Conservation (phyloP, 2,888 invertebrate species). For the Scaptomyza polygonia region DNA sequence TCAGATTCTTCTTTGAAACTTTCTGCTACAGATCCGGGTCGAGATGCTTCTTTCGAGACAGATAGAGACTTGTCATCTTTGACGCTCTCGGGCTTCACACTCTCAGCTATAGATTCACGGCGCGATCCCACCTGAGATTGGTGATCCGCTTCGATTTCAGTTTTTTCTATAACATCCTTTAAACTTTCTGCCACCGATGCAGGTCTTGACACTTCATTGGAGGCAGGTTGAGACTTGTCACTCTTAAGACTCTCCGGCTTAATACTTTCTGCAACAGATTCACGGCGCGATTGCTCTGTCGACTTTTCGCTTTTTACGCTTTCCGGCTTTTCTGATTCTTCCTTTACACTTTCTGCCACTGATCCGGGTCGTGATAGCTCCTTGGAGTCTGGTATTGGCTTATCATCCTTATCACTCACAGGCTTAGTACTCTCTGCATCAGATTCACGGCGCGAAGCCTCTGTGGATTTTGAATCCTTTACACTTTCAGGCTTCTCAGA, state of each 20-base stretch:
- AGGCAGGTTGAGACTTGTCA: not conserved
- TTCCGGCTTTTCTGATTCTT: slow-evolving; percentile 18
- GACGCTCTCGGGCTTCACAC: too few relatives aligned
- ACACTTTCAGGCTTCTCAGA: not conserved
- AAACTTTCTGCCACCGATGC: too few relatives aligned
- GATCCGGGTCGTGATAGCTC: slow-evolving; percentile 40
- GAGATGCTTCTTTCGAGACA: too few relatives aligned
- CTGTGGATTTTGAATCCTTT: slow-evolving; percentile 22
- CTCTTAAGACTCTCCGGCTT: slow-evolving; percentile 3
- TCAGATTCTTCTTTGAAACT: too few relatives aligned
- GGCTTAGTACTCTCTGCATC: not conserved
- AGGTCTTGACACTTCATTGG: slow-evolving; percentile 11
- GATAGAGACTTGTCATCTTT: too few relatives aligned
- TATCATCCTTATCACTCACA: slow-evolving; percentile 19
- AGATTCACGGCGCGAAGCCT: slow-evolving; percentile 41
- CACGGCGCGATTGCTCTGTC: slow-evolving; percentile 22
- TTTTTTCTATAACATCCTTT: too few relatives aligned
- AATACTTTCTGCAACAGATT: slow-evolving; percentile 16
- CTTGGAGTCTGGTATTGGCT: slow-evolving; percentile 18
- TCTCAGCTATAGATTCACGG: too few relatives aligned
- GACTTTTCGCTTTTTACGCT: slow-evolving; percentile 30
- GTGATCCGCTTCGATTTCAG: too few relatives aligned
- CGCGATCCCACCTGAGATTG: too few relatives aligned
- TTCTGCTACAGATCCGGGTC: too few relatives aligned
- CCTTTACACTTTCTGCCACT: slow-evolving; percentile 28